Evolutionary conservation across 1,140 invertebrate genomes (phyloP).

Genomic region (Leptestheria dahalacensis): DNA sequence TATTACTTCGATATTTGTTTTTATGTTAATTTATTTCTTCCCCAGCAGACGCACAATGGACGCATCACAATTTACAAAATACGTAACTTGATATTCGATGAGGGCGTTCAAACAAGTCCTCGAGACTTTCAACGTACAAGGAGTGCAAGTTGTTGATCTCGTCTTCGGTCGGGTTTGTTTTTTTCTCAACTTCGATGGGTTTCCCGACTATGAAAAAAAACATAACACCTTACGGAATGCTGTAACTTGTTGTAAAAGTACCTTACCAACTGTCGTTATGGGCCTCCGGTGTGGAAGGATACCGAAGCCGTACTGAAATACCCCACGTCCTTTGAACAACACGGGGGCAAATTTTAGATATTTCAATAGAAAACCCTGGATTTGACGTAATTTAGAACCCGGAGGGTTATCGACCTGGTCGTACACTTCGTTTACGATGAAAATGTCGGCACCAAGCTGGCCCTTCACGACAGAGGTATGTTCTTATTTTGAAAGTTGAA

Average conservation of each 20-base stretch:
- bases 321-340: conserved; percentile 62
- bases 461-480: conserved; percentile 40
- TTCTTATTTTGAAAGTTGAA: conserved; percentile 10
- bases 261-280: conserved; percentile 69
- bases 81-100: conserved; percentile 29
- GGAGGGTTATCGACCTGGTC: conserved; percentile 54
- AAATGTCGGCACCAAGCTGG: conserved; percentile 68
- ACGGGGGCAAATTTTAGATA: conserved; percentile 59
- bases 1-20: too few species aligned
- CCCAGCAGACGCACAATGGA: too few species aligned
- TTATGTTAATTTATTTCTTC: too few species aligned
- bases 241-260: too few species aligned
- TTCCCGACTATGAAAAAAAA: conserved; percentile 55
- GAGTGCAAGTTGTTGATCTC: conserved; percentile 59
- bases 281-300: conserved; percentile 59
- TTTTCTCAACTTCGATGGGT: conserved; percentile 57
- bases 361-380: conserved; percentile 54
- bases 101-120: conserved; percentile 59
- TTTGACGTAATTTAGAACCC: conserved; percentile 44
- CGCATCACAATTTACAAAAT: too few species aligned
- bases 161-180: conserved; percentile 48
- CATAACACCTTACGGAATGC: too few species aligned
- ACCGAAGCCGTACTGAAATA: conserved; percentile 81
- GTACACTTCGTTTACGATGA: conserved; percentile 78
- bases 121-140: conserved; percentile 49